Base-by-base conservation (phyloP, 2,113 vertebrate genomes). In the Nansenia antarctica region DNA sequence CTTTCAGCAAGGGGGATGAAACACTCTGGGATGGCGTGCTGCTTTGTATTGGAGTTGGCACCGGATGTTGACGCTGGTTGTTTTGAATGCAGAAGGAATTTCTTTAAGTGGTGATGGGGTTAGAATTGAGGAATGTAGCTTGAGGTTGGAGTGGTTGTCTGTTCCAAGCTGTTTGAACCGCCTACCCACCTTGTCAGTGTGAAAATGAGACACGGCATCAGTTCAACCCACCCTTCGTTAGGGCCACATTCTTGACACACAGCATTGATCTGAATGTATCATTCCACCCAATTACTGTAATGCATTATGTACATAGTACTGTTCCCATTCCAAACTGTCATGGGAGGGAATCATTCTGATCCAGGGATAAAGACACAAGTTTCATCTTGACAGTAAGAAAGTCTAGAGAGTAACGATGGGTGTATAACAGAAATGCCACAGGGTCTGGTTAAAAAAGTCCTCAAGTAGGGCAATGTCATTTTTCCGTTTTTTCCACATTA, bases 1-100 rank as follows among this genome's bases (percentile, higher is more conserved):
- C 47, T 54, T 22, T 74, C 37, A 68, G 59, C 68, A 72, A 32
- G 64, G 74, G 64, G 62, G 22, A 68, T 70, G 62, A 32, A 30
- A 58, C 55, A 32, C 29, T 27, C 6, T 7, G 30, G 29, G 27
- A 18, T 32, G 5, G 54, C 45, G 20, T 7, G 6, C 3, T 14
- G 11, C 53, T 55, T 18, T 15, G 42, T n/a, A 47, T 30, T 32
- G 29, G 5, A 8, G 27, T 31, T 14, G 2, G 4, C 45, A 22
- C 45, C 20, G n/a, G 45, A 20, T 49, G n/a, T 22, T 20, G 45
- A n/a, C n/a, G 5, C 45, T 8, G 39, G 15, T 49, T 49, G 2
- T 7, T 49, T 49, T 49, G 18, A 37, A n/a, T 7, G 0, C 15
- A 47, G 4, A n/a, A 47, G 6, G 7, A 2, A n/a, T 49, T 49